These are phyloP conservation scores for Asobara japonica DNA, from an alignment of 1,140 invertebrate genomes.

Conservation along the genomic window DNA sequence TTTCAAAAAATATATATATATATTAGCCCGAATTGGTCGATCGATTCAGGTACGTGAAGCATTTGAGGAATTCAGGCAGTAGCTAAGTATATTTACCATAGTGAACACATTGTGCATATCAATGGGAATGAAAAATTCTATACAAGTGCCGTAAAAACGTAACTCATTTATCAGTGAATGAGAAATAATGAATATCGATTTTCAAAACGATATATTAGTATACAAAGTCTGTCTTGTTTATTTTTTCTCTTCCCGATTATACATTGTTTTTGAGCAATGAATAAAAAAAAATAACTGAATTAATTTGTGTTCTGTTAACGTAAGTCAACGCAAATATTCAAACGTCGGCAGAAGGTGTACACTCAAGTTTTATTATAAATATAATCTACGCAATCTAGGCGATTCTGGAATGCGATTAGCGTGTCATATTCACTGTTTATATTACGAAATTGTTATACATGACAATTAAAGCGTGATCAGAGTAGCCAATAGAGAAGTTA, in stretches of 20 bases:
- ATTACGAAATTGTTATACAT: not conserved
- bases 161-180: constrained; percentile 69
- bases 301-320: constrained; percentile 51
- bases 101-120: constrained; percentile 67
- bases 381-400: constrained; percentile 38
- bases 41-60: constrained; percentile 67
- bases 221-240: constrained; percentile 28
- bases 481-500: constrained; percentile 26
- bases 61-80: constrained; percentile 67
- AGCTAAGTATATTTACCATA: constrained; percentile 66
- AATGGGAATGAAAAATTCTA: constrained; percentile 71
- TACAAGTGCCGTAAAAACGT: constrained; percentile 76
- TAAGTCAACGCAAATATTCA: constrained; percentile 44
- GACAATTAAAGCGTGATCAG: constrained; percentile 22
- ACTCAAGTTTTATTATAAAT: constrained; percentile 57
- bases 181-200: constrained; percentile 60
- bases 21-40: constrained; percentile 64
- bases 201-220: constrained; percentile 43
- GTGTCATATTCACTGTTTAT: not conserved
- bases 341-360: constrained; percentile 61
- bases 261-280: constrained; percentile 53
- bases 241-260: not conserved
- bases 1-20: constrained; percentile 48
- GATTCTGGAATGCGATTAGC: constrained; percentile 33
- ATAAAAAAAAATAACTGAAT: constrained; percentile 50